Evolutionary conservation across 2,888 invertebrate species (phyloP), one percentile per base, ranked within the genome.

Genomic region (Athalia rosae): DNA sequence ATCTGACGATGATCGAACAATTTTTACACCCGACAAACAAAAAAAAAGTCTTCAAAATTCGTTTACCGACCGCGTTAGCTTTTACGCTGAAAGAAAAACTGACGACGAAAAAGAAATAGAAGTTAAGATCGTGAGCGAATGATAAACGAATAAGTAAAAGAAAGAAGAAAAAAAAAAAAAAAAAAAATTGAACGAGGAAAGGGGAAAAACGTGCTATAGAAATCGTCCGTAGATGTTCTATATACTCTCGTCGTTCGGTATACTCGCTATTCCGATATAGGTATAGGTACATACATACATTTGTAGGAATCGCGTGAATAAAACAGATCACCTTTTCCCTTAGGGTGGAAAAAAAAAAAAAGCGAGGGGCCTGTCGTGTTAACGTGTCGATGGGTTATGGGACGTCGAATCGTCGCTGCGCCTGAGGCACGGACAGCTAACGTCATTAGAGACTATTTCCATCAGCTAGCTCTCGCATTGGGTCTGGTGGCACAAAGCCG

Each of bases 401-500:
- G 9, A 28, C 67, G 50, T 67, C 50, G 67, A 50, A 50, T 48
- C 66, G 61, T 41, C 58, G 45, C 13, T 43, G 50, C 15, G 9
- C 56, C 71, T 41, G 11, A 13, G 43, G 71, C 56, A 13, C 56
- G 71, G 45, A 71, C 45, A 58, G 71, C 71, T 71, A 71, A 71
- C 71, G 58, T 71, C 71, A 71, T 71, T 71, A 71, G 71, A 56
- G 71, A 71, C 71, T 45, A 71, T 71, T 71, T 71, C 71, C 71
- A 71, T 71, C 71, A 56, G 71, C 45, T 45, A 28, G 28, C 28
- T 28, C 28, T 28, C 28, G 56, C 58, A 71, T 71, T 43, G 71
- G 45, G 9, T 43, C 11, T 71, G 58, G 58, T 58, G 58, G 71
- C 13, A 56, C 71, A 71, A 71, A 71, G 56, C 71, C 43, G 71